phyloP scores from a whole-genome alignment of 2,888 invertebrate species.

The Drosophila sordidula region DNA sequence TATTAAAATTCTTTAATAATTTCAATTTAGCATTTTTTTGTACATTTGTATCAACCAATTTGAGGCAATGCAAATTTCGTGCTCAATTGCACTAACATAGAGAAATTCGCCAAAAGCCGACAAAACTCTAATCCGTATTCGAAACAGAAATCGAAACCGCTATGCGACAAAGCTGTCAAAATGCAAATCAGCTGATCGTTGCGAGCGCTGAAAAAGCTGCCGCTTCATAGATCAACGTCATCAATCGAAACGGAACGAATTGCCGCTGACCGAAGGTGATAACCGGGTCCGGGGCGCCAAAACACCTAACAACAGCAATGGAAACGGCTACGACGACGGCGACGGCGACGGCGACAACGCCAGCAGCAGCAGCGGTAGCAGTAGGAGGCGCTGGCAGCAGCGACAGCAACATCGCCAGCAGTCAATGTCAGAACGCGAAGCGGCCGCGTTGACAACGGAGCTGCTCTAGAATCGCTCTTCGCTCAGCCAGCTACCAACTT shows the following conservation, averaged over 20 bases:
- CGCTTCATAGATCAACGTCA: constrained; percentile 47
- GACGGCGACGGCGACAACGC: constrained; percentile 18
- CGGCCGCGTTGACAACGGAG: constrained; percentile 73
- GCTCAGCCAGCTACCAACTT: constrained; percentile 13
- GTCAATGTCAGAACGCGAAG: constrained; percentile 76
- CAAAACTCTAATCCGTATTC: constrained; percentile 1
- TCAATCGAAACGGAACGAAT: constrained; percentile 39
- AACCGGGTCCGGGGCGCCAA: constrained; percentile 47
- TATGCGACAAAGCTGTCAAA: constrained; percentile 4
- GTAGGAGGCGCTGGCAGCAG: constrained; percentile 17
- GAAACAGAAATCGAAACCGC: constrained; percentile 1
- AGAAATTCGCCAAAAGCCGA: constrained; percentile 1
- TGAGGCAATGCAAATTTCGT: neutral
- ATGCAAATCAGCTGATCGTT: constrained; percentile 56
- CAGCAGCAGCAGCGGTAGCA: constrained; percentile 25
- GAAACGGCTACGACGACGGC: constrained; percentile 21
- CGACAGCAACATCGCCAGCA: constrained; percentile 47
- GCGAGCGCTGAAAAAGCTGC: constrained; percentile 22
- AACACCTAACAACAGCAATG: constrained; percentile 40
- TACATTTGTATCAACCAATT: too few species aligned
- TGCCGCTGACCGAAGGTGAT: constrained; percentile 52
- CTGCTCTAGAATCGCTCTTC: constrained; percentile 59
- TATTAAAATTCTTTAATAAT: too few species aligned
- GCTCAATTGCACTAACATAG: neutral
- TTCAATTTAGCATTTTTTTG: neutral